Evolutionary conservation across 1,140 invertebrate species (phyloP).

Genomic region (Aradophagus sp.): DNA sequence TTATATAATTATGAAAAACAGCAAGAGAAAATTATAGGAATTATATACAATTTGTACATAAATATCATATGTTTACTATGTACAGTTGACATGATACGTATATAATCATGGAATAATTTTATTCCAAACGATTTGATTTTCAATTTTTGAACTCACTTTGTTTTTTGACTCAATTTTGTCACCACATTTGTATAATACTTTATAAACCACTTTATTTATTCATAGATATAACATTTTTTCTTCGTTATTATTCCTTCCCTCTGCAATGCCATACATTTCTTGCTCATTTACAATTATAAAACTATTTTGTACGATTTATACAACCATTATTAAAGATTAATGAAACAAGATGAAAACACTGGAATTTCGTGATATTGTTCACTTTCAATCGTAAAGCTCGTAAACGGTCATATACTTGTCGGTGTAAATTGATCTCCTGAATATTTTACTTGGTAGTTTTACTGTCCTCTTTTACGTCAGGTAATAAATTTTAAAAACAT

Average conservation of each 20-base stretch:
- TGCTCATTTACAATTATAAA: constrained; percentile 21
- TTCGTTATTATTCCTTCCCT: constrained; percentile 33
- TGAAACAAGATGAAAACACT: no score
- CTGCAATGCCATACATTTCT: constrained; percentile 25
- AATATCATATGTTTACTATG: constrained; percentile 24
- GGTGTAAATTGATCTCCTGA: no score
- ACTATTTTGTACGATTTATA: constrained; percentile 36
- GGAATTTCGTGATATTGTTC: no score
- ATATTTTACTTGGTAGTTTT: no score
- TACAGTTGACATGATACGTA: constrained; percentile 33
- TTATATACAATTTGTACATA: constrained; percentile 37
- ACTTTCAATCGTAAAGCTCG: no score
- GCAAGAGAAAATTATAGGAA: constrained; percentile 38
- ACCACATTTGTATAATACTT: constrained; percentile 26
- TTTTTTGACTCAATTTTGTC: constrained; percentile 20
- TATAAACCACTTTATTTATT: constrained; percentile 24
- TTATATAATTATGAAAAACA: constrained; percentile 22
- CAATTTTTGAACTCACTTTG: constrained; percentile 8
- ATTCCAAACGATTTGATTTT: constrained; percentile 7
- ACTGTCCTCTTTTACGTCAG: no score
- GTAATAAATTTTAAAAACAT: no score
- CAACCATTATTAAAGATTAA: no score
- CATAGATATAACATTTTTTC: constrained; percentile 3
- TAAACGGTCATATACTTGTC: no score
- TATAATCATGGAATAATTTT: no score